Evolutionary conservation across 2,113 vertebrate genomes (phyloP).

Genomic region (Sarotherodon lohbergeri): DNA sequence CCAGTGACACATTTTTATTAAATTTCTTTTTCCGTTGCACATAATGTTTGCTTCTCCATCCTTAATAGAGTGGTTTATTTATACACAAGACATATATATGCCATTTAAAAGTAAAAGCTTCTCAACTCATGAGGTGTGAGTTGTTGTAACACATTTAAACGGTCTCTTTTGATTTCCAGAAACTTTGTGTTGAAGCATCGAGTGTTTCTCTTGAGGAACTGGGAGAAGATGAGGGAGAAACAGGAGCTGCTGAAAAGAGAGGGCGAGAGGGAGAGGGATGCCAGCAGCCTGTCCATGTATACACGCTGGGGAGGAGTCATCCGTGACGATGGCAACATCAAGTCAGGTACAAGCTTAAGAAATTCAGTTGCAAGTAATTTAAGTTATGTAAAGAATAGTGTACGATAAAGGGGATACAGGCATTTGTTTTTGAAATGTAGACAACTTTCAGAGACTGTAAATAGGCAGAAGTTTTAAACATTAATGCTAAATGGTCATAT

Average conservation of each 20-base stretch:
- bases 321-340: conserved; percentile 95
- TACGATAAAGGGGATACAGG: background rate
- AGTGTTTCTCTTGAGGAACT: conserved; percentile 94
- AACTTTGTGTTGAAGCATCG: conserved; percentile 96
- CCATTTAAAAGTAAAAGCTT: background rate
- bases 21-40: background rate
- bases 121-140: background rate
- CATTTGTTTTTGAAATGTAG: background rate
- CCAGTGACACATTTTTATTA: background rate
- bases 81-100: background rate
- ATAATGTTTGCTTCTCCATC: background rate
- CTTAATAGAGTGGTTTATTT: background rate
- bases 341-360: conserved; percentile 75
- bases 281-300: conserved; percentile 77
- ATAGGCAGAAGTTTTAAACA: background rate
- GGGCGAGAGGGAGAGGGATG: conserved; percentile 72
- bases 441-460: background rate
- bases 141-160: background rate
- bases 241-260: conserved; percentile 90
- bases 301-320: conserved; percentile 92
- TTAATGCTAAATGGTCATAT: background rate
- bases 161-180: conserved; percentile 59
- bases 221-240: conserved; percentile 94
- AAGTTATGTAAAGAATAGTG: background rate
- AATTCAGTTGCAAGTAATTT: background rate